Evolutionary conservation across 2,888 invertebrate genomes (phyloP).

Genomic region (Clivina fossor): DNA sequence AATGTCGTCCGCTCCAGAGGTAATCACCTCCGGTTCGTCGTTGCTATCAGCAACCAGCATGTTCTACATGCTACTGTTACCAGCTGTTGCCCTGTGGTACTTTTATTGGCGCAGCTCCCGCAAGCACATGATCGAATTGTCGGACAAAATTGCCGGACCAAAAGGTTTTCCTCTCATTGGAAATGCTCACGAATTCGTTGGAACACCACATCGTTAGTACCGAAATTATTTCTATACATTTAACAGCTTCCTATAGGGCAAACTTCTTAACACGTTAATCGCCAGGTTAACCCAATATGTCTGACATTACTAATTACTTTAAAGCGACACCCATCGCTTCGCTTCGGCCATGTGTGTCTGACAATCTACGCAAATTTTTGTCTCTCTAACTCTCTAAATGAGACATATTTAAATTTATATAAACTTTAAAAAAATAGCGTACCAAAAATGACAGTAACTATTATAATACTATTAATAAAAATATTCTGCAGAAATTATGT

Average conservation of each 20-base stretch:
- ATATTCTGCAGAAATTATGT: constrained; percentile 75
- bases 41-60: constrained; percentile 59
- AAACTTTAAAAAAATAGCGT: no score
- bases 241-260: no score
- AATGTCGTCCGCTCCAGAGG: constrained; percentile 45
- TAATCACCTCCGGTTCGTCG: constrained; percentile 44
- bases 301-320: no score
- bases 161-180: constrained; percentile 72
- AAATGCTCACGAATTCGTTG: constrained; percentile 72
- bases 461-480: no score
- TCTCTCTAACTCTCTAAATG: no score
- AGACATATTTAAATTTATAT: no score
- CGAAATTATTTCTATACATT: constrained; percentile 11
- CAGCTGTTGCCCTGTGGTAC: constrained; percentile 68
- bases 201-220: constrained; percentile 69
- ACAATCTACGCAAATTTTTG: no score
- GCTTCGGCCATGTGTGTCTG: no score
- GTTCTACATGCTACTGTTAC: constrained; percentile 73
- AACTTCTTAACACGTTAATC: no score
- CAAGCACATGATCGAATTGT: constrained; percentile 70
- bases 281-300: no score
- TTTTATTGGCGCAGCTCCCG: constrained; percentile 76
- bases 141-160: constrained; percentile 73
- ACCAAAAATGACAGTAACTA: no score
- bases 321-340: no score